Conservation (phyloP, 2,888 invertebrate species). For the Agonum fuliginosum region DNA sequence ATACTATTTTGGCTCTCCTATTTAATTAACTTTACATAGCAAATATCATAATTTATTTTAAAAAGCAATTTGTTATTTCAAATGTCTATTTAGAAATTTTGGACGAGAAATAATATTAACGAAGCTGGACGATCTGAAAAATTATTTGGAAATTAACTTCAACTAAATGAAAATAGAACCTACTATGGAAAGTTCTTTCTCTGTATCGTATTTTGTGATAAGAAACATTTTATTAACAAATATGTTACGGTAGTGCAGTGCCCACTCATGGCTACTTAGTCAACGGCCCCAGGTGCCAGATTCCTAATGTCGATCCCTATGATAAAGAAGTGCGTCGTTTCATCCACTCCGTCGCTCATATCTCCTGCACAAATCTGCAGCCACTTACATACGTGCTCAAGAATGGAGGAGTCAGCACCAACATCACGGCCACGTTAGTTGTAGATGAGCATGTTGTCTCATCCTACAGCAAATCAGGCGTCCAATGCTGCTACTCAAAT, state of each 20-base stretch:
- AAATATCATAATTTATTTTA: too few species aligned
- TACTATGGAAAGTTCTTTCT: too few species aligned
- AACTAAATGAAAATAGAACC: too few species aligned
- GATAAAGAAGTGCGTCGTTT: constrained; percentile 75
- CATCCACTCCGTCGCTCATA: constrained; percentile 75
- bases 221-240: constrained; percentile 10
- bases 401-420: constrained; percentile 60
- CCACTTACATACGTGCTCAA: constrained; percentile 69
- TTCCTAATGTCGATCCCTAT: constrained; percentile 78
- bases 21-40: too few species aligned
- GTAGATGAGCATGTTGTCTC: constrained; percentile 67
- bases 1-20: too few species aligned
- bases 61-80: too few species aligned
- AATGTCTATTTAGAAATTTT: too few species aligned
- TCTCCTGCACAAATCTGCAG: constrained; percentile 73
- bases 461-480: constrained; percentile 66
- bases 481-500: constrained; percentile 68
- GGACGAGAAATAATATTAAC: too few species aligned
- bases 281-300: constrained; percentile 79
- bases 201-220: too few species aligned
- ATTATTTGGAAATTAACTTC: too few species aligned
- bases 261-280: constrained; percentile 68
- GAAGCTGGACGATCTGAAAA: too few species aligned
- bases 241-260: constrained; percentile 45
- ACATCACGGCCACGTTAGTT: constrained; percentile 68